Evolutionary conservation across 2,888 invertebrate genomes (phyloP).

Genomic region (Andrena hattorfiana): DNA sequence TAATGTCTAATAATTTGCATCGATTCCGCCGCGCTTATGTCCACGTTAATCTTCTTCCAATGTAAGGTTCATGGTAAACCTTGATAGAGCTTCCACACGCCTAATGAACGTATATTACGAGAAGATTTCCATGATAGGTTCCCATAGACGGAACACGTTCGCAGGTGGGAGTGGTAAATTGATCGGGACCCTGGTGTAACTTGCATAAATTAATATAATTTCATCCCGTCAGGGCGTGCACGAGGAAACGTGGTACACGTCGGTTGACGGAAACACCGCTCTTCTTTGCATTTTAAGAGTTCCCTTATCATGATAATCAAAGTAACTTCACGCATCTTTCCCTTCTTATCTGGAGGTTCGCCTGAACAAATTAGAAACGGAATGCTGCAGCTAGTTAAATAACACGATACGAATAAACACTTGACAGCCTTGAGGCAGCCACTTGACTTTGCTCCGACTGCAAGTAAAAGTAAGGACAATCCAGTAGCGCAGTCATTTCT

Average conservation of each 20-base stretch:
- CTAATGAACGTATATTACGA: constrained; percentile 27
- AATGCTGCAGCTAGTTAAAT: background rate
- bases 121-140: constrained; percentile 15
- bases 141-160: constrained; percentile 18
- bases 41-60: constrained; percentile 24
- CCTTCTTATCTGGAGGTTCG: background rate
- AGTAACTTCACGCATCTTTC: background rate
- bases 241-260: constrained; percentile 3
- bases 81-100: background rate
- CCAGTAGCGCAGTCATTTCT: background rate
- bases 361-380: background rate
- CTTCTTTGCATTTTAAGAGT: constrained; percentile 1
- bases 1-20: constrained; percentile 24
- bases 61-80: constrained; percentile 16
- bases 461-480: background rate
- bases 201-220: constrained; percentile 49
- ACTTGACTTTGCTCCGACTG: background rate
- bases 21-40: background rate
- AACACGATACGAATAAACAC: background rate
- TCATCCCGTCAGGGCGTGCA: constrained; percentile 14
- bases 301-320: background rate
- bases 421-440: background rate
- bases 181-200: constrained; percentile 20
- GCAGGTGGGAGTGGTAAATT: constrained; percentile 23
- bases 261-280: constrained; percentile 15